Base-by-base conservation (phyloP, 2,888 invertebrate genomes). In the Calephelis perditalis region DNA sequence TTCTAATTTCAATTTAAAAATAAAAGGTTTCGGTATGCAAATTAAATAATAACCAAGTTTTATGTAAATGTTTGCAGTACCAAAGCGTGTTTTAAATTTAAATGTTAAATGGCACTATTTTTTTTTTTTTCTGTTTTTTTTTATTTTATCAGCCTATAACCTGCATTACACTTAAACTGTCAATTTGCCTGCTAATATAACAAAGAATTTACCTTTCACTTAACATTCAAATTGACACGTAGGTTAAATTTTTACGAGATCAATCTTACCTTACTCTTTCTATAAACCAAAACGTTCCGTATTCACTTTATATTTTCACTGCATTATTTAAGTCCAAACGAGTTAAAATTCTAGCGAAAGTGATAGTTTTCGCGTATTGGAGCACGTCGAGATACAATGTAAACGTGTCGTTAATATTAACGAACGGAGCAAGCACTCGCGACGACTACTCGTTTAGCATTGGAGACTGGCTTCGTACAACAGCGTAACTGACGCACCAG, bases 121-220 rank as follows among this genome's bases (percentile, higher is more conserved):
- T 3, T 47, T 47, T 47, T 26, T 40, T 6, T 40, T 40, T 7
- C 40, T 40, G 6, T 7, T 5, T 7, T 40, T 40, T 5, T 40
- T 8, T 40, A 40, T 26, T 26, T 26, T 40, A 1, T 15, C 6
- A 40, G 40, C 40, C 40, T 40, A 40, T 40, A 40, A 40, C 26
- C 26, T 26, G 26, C 26, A 26, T 26, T 26, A 26, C 26, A 26
- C 26, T 26, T 26, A 26, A 26, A 26, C 78, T 79, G 75, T 74
- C 75, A 81, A 75, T 66, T 68, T 71, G 71, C 73, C 69, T 73
- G 70, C 68, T 82, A 81, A 81, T 84, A 80, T 77, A 81, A 80
- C 84, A 84, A 84, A 84, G 86, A 84, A 81, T 84, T 82, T 75
- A 79, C 88, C 88, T 89, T 89, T 89, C 88, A 89, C 88, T 86